Conservation (phyloP, 2,113 vertebrate species). For the Euleptes europaea region DNA sequence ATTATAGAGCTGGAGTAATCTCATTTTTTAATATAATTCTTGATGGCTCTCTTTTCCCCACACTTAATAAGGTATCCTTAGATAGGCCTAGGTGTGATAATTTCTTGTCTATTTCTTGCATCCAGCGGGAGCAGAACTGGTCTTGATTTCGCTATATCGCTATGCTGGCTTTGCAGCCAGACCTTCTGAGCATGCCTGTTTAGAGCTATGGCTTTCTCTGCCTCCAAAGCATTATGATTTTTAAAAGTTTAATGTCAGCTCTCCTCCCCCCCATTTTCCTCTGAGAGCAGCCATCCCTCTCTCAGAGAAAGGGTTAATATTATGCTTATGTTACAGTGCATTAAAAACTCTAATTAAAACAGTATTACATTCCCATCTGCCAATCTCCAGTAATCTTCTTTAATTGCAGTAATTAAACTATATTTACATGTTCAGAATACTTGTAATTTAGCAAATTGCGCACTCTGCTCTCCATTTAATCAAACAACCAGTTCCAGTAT, state of each 20-base stretch:
- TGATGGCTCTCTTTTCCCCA: too few species aligned
- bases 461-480: conserved; percentile 99
- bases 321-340: conserved; percentile 99
- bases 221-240: background rate
- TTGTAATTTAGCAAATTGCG: conserved; percentile 99
- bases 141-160: too few species aligned
- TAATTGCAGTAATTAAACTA: conserved; percentile 99
- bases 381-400: conserved; percentile 99
- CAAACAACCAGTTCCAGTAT: conserved; percentile 94
- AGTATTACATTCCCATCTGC: conserved; percentile 99
- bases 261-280: conserved; percentile 54
- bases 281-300: conserved; percentile 83
- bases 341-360: conserved; percentile 99
- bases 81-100: too few species aligned
- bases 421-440: conserved; percentile 99
- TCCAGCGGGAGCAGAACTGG: too few species aligned
- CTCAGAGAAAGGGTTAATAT: conserved; percentile 98
- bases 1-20: too few species aligned
- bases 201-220: background rate
- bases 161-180: too few species aligned
- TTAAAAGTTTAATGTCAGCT: background rate
- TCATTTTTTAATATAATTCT: too few species aligned
- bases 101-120: too few species aligned
- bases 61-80: too few species aligned
- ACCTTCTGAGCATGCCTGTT: background rate